Evolutionary conservation across 2,888 invertebrate genomes (phyloP).

Genomic region (Microctonus brassicae): DNA sequence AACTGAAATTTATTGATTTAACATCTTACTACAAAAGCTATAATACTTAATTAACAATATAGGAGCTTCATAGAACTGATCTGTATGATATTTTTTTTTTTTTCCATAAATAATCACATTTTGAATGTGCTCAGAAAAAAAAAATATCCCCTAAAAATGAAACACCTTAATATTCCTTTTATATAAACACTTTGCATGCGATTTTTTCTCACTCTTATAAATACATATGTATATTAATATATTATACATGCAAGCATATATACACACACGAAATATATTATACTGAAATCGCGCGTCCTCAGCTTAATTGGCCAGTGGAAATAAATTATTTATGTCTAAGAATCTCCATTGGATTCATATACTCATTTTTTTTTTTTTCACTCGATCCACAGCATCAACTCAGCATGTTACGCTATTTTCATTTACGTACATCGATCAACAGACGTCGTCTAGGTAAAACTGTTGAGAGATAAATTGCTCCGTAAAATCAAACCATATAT

Average conservation of each 20-base stretch:
- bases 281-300: slow-evolving; percentile 9
- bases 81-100: no score
- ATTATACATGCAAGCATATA: no score
- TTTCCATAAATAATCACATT: no score
- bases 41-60: no score
- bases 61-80: no score
- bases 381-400: background rate
- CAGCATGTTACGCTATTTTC: slow-evolving; percentile 9
- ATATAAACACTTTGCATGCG: no score
- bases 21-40: no score
- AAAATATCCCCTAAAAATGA: no score
- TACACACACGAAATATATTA: background rate
- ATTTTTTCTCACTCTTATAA: slow-evolving; percentile 29
- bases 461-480: background rate
- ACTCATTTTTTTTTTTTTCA: slow-evolving; percentile 17
- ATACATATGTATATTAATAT: no score
- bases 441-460: background rate
- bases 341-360: slow-evolving; percentile 24
- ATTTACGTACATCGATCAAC: slow-evolving; percentile 17
- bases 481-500: background rate
- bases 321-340: slow-evolving; percentile 34
- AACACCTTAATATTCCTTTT: no score
- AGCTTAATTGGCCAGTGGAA: slow-evolving; percentile 32
- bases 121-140: no score
- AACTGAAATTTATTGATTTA: no score